Base-by-base conservation (phyloP, 2,888 invertebrate genomes). In the Drosophila melanosoma region DNA sequence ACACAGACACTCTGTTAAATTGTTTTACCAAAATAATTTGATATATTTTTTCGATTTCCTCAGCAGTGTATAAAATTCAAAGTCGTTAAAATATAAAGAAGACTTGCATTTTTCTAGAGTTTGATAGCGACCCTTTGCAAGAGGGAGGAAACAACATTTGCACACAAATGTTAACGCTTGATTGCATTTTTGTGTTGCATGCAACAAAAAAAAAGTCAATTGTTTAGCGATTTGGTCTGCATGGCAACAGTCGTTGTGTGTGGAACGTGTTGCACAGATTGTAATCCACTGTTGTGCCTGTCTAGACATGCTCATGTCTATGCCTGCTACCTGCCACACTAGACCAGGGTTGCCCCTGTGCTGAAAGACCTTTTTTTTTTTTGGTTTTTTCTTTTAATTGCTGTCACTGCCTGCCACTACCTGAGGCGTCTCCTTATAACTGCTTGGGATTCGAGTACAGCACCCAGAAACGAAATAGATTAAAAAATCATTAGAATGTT, bases 401-500 rank as follows among this genome's bases (percentile, higher is more conserved):
- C 56, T 49, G 49, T 17, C 36, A 15, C n/a, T 69, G 57, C 62
- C 3, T 69, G 57, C 62, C 3, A 26, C 63, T 81, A 76, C 81
- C 73, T 80, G 70, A 60, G 52, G 26, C 45, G n/a, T 68, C 72
- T 63, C 70, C 59, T 40, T 54, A 65, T 49, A 51, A 49, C 52
- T 66, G 65, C 7, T 53, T 71, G 82, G 70, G 59, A 69, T 69
- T 74, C 40, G 68, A 51, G 76, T 84, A 87, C 74, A 72, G 62
- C 61, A 59, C 40, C 26, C 52, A 35, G 60, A 68, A 72, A 23
- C 49, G 49, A 77, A 83, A 84, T 76, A 88, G 76, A 86, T 85
- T 85, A 83, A 85, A 85, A 83, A 83, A 79, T 60, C 84, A 85
- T 85, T 85, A 85, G 68, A 83, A 66, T 75, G 74, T 68, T 88